Evolutionary conservation across 2,797 vertebrate genomes (phyloP), one percentile per base, ranked within the genome.

Genomic region (Fringilla coelebs): DNA sequence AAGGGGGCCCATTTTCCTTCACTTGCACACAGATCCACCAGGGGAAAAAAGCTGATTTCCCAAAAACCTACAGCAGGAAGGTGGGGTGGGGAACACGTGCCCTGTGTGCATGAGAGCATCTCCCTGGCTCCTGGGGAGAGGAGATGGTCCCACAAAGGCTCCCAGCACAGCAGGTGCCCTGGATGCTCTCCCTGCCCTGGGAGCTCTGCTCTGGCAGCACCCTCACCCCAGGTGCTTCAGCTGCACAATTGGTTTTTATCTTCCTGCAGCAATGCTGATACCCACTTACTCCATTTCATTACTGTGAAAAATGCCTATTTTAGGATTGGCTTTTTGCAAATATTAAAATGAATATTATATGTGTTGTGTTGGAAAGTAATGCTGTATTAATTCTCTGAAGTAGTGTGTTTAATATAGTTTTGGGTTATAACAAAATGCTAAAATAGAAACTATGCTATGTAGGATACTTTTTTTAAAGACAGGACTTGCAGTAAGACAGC

Each of bases 1-100:
- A 72, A 45, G 92, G 75, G 79, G 87, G 68, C 89, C 80, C 68
- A 43, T 63, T 74, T 49, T 29, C 78, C 46, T 61, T 54, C 72
- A 26, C 17, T 2, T 54, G 57, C 17, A 41, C 88, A 80, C 18
- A 80, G 32, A 77, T 55, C 26, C 3, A 2, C 65, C 10, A 4
- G 3, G 13, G 87, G 17, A 29, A 40, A 52, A 67, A 55, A 19
- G 36, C 21, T 87, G 36, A 45, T 19, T 41, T 63, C 61, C 38
- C 18, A 14, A 76, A 43, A 74, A 29, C 13, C 31, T 3, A 7
- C 21, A 87, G 72, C 13, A 55, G 32, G 29, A 31, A 21, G 36
- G 0, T 9, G 54, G 38, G 46, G 15, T 19, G 28, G 25, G 16
- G 20, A 76, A 46, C 24, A 58, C 12, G 0, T 0, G 0, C 11